Evolutionary conservation across 1,140 invertebrate genomes (phyloP).

Genomic region (Aphis gossypii): DNA sequence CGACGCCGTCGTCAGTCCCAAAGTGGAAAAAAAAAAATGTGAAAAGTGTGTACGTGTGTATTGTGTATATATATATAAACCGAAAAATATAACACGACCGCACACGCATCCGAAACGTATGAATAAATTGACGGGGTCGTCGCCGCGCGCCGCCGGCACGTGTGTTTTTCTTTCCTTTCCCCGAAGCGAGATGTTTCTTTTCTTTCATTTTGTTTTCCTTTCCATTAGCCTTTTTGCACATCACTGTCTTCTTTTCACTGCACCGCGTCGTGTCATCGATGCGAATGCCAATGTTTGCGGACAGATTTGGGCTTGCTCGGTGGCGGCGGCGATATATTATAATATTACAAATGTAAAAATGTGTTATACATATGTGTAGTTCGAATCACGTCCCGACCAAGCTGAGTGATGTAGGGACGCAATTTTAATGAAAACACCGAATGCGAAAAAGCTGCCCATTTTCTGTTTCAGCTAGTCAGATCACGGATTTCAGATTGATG

Average conservation of each 20-base stretch:
- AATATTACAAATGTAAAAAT: background rate
- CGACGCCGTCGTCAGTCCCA: background rate
- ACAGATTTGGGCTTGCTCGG: background rate
- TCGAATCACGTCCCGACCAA: background rate
- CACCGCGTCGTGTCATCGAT: background rate
- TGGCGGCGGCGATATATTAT: background rate
- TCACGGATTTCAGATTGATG: background rate
- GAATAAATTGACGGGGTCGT: conserved; percentile 42
- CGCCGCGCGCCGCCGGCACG: background rate
- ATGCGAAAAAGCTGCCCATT: background rate
- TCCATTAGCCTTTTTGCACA: background rate
- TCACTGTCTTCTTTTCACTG: background rate
- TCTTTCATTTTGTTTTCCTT: background rate
- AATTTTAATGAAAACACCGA: background rate
- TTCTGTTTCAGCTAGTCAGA: background rate
- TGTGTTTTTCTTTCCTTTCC: conserved; percentile 23
- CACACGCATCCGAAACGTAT: conserved; percentile 21
- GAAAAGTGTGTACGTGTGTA: background rate
- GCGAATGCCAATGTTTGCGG: background rate
- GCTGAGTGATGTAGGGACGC: background rate
- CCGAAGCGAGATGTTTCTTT: background rate
- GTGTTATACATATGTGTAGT: background rate
- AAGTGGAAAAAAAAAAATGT: background rate
- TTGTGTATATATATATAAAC: too few relatives aligned
- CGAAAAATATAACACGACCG: conserved; percentile 21